phyloP scores from a whole-genome alignment of 2,797 vertebrate species.

The Myioborus melanocephalus region DNA sequence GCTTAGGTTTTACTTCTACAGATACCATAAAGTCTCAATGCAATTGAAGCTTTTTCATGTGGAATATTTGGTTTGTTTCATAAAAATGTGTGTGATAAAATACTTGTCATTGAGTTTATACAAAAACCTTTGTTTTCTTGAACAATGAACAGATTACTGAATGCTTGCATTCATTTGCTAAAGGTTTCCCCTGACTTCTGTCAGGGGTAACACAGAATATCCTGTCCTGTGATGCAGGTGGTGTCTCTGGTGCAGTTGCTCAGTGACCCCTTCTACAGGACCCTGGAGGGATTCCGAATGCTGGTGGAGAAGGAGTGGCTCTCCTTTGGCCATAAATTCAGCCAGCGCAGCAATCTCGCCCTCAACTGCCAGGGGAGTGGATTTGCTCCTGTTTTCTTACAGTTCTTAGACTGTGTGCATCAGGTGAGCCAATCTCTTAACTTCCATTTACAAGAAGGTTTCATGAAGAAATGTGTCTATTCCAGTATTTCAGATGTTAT shows the following conservation, averaged over 20 bases:
- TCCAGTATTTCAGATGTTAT: background rate
- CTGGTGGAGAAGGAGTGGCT: conserved; percentile 98
- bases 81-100: background rate
- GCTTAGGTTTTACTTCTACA: background rate
- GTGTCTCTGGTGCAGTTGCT: conserved; percentile 93
- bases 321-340: conserved; percentile 97
- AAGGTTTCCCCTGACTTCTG: background rate
- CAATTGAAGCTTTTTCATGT: background rate
- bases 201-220: background rate
- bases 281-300: conserved; percentile 94
- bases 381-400: conserved; percentile 93
- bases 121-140: background rate
- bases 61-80: background rate
- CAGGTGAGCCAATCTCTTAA: conserved; percentile 80
- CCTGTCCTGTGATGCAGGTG: conserved; percentile 78
- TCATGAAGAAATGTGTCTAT: background rate
- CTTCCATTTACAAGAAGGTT: background rate
- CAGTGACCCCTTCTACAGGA: conserved; percentile 96
- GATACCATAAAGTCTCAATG: accelerated
- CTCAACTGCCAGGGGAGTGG: conserved; percentile 92
- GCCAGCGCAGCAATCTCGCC: conserved; percentile 90
- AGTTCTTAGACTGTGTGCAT: conserved; percentile 97
- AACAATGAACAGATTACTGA: background rate
- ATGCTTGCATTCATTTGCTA: background rate
- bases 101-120: background rate